These are phyloP conservation scores for Seriola quinqueradiata DNA, from an alignment of 2,113 vertebrate species.

Conservation along the genomic window DNA sequence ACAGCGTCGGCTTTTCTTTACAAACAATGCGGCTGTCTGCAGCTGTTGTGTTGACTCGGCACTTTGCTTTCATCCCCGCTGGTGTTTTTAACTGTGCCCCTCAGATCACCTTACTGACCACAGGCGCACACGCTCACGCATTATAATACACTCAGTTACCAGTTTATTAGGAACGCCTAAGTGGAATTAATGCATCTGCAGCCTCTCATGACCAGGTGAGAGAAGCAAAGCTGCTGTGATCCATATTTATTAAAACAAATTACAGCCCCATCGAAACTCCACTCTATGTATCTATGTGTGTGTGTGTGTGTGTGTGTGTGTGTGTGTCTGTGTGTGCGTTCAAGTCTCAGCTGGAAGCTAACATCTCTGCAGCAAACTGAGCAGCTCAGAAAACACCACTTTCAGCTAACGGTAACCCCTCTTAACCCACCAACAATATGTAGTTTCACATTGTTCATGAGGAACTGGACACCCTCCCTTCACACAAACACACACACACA, in stretches of 20 bases:
- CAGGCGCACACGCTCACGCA: neutral
- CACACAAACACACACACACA: neutral
- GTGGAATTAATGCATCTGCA: neutral
- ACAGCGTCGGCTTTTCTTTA: constrained; percentile 74
- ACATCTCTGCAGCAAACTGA: constrained; percentile 46
- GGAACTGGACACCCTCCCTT: constrained; percentile 46
- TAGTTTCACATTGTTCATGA: constrained; percentile 58
- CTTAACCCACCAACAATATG: constrained; percentile 67
- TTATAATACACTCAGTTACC: neutral
- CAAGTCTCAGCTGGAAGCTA: constrained; percentile 36
- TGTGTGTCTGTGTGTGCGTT: neutral
- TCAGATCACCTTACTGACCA: constrained; percentile 69
- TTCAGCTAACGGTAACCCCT: constrained; percentile 63
- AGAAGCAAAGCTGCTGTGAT: constrained; percentile 36
- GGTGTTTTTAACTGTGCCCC: constrained; percentile 48
- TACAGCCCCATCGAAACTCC: constrained; percentile 39
- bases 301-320: too few species aligned
- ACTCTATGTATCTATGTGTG: neutral
- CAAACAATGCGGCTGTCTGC: constrained; percentile 74
- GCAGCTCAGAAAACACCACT: constrained; percentile 59
- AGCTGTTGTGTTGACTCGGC: constrained; percentile 68
- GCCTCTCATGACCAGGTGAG: too few species aligned
- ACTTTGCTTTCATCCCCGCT: constrained; percentile 72
- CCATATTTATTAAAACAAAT: constrained; percentile 71
- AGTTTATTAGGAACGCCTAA: neutral